Percentiles rank a stretch among this genome's conserved stretches.
phyloP scores from a whole-genome alignment of 2,797 vertebrate species.

The Micrastur ruficollis region DNA sequence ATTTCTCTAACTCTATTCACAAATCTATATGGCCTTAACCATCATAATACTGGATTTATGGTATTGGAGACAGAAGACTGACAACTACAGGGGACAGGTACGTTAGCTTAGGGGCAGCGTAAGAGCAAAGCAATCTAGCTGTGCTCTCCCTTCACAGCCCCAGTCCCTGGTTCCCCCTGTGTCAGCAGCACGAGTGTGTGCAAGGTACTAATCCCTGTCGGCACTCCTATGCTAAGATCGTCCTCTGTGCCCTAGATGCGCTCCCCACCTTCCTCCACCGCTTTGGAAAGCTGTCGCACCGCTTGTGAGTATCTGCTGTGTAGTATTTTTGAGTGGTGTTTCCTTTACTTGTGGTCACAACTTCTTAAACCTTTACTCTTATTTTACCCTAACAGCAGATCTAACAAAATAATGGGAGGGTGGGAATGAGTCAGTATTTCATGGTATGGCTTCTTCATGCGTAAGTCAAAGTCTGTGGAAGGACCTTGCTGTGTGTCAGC shows the following conservation, averaged over 20 bases:
- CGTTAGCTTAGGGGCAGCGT: neutral
- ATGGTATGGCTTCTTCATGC: neutral
- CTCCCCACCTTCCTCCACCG: accelerated
- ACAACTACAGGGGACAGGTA: neutral
- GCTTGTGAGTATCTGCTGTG: neutral
- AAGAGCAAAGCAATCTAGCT: neutral
- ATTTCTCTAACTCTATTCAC: neutral
- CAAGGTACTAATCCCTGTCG: neutral
- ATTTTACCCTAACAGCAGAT: neutral
- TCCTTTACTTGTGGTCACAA: neutral
- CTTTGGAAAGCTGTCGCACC: neutral
- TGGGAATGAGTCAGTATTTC: neutral
- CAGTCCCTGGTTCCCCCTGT: neutral
- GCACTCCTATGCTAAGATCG: neutral
- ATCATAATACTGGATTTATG: neutral
- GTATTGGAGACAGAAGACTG: neutral
- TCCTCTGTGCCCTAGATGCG: neutral
- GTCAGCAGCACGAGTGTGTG: neutral
- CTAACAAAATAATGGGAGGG: neutral
- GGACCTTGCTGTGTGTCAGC: neutral
- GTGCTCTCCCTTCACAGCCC: neutral
- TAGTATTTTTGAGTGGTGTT: neutral
- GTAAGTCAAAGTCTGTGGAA: neutral
- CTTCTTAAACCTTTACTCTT: neutral
- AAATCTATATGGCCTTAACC: neutral